Evolutionary conservation across 2,888 invertebrate genomes (phyloP).

Genomic region (Parnassius glacialis): DNA sequence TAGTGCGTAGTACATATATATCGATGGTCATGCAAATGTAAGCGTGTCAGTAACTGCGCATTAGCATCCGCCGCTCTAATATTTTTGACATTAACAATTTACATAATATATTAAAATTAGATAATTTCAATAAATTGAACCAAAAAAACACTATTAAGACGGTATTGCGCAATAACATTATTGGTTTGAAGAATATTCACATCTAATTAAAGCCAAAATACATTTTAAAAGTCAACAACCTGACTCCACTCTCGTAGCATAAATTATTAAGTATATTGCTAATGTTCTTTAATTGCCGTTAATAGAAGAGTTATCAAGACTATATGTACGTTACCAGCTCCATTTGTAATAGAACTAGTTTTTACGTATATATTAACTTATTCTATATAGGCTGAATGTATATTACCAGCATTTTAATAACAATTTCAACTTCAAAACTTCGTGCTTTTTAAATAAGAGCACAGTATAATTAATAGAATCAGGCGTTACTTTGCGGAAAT

Average conservation of each 20-base stretch:
- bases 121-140: constrained; percentile 8
- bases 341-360: background rate
- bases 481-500: no score
- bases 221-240: constrained; percentile 25
- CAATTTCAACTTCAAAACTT: no score
- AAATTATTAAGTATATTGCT: constrained; percentile 22
- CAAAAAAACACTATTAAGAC: constrained; percentile 12
- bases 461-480: no score
- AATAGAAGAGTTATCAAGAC: constrained; percentile 20
- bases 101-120: background rate
- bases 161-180: constrained; percentile 15
- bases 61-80: constrained; percentile 13
- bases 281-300: constrained; percentile 23
- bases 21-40: no score
- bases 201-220: constrained; percentile 19
- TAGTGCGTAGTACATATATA: no score
- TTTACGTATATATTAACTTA: no score
- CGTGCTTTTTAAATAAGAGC: no score
- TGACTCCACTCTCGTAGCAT: constrained; percentile 18
- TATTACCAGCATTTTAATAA: no score
- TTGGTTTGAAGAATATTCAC: constrained; percentile 3
- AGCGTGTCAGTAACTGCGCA: background rate
- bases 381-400: no score
- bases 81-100: background rate
- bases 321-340: constrained; percentile 18